Conservation (phyloP, 2,113 vertebrate genomes). For the Neoarius graeffei region DNA sequence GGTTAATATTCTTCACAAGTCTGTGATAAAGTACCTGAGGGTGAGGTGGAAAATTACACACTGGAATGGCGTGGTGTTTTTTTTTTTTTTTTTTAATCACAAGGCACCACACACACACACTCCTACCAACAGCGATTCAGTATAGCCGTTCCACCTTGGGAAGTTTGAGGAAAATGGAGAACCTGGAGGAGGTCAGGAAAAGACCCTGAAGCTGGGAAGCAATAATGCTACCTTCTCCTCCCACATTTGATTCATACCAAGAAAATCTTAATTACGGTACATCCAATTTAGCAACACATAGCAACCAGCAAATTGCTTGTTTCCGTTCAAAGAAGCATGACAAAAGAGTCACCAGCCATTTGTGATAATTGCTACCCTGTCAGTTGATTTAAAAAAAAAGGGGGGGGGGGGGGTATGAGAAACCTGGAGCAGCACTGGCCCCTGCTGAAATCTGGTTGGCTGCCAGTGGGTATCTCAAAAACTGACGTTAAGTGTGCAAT, state of each 20-base stretch:
- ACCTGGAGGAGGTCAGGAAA: neutral
- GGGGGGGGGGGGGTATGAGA: neutral
- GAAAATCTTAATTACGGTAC: too few species aligned
- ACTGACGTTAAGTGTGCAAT: neutral
- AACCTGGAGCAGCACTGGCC: neutral
- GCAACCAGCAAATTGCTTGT: neutral
- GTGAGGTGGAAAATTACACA: neutral
- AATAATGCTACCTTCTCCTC: neutral
- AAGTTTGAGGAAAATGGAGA: neutral
- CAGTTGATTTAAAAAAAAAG: neutral
- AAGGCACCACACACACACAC: neutral
- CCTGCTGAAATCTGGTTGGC: neutral
- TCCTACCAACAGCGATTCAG: neutral
- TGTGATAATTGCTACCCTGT: neutral
- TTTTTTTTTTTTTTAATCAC: neutral
- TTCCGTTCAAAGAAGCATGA: neutral
- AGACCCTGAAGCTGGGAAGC: neutral
- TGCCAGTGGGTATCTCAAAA: neutral
- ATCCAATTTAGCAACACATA: neutral
- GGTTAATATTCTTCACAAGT: constrained; percentile 19
- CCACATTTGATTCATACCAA: neutral
- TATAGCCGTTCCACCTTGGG: neutral
- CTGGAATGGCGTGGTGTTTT: neutral
- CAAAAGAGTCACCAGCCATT: neutral
- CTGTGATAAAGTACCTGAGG: neutral